Conservation (phyloP, 2,113 vertebrate species). For the Aptenodytes forsteri region DNA sequence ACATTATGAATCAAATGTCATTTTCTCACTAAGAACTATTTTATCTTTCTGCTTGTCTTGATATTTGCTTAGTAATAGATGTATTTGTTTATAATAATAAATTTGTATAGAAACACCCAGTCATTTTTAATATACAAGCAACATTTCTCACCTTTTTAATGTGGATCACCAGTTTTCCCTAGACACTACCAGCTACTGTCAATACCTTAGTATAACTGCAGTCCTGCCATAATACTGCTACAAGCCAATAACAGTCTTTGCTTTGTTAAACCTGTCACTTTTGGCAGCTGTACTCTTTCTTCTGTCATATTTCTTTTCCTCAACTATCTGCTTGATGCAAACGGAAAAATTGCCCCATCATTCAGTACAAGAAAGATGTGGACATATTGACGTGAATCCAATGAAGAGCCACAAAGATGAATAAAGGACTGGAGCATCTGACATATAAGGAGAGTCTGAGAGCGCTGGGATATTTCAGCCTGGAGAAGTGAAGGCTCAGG, state of each 20-base stretch:
- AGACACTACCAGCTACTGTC: neutral
- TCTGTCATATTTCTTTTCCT: neutral
- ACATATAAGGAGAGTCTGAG: neutral
- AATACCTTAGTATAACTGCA: neutral
- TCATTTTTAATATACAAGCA: neutral
- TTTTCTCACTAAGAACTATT: slow-evolving; percentile 8
- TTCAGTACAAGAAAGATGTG: neutral
- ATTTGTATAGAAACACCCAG: neutral
- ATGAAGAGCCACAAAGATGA: neutral
- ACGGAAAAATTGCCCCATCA: neutral
- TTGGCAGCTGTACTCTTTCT: neutral
- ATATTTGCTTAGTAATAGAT: neutral
- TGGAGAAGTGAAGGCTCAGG: neutral
- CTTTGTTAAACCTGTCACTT: neutral
- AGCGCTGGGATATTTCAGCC: neutral
- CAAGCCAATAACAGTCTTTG: neutral
- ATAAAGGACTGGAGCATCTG: neutral
- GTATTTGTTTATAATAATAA: neutral
- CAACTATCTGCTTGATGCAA: neutral
- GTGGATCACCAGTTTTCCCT: neutral
- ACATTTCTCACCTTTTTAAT: neutral
- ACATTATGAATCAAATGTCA: neutral
- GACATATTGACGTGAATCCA: neutral
- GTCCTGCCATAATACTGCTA: neutral
- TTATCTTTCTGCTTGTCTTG: neutral